Base-by-base conservation (phyloP, 2,113 vertebrate genomes). In the Oncorhynchus tshawytscha region DNA sequence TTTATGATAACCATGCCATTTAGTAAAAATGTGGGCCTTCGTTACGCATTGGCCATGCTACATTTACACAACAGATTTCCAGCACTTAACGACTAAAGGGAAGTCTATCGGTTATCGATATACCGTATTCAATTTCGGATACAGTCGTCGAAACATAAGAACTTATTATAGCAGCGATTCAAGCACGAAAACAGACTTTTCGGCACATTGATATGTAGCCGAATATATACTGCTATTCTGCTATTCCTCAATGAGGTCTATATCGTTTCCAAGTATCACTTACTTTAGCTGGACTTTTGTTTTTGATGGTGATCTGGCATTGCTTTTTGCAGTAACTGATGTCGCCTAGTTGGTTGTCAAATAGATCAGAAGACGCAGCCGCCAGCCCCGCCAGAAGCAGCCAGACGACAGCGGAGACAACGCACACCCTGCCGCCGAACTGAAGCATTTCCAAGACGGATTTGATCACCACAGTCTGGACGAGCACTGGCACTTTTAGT, bases 271-370 rank as follows among this genome's bases (percentile, higher is more conserved):
- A 54, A 54, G 51, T 54, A 74, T 60, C 60, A 93, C 94, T 94
- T 93, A 95, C 94, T 93, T 92, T 93, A 74, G 90, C 88, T 0
- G 92, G 87, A 90, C 91, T 93, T 88, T 91, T 93, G 91, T 92
- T 94, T 90, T 89, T 91, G 87, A 94, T 90, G 90, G 83, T 87
- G 78, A 93, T 86, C 92, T 93, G 92, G 85, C 96, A 96, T 87
- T 95, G 95, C 86, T 90, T 93, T 84, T 93, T 96, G 94, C 95
- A 96, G 86, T 91, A 95, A 86, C 90, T 93, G 86, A 95, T 95
- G 91, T 95, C 95, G 72, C 95, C 95, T 77, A 95, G 95, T 84
- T 95, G 95, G 69, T 92, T 90, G 84, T 94, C 93, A 78, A 95
- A 95, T 29, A 95, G 91, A 84, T 95, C 95, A 27, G 88, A 86